A percentile compares a stretch with the other conserved stretches of the same genome.
Conservation (phyloP, 1,140 invertebrate genomes). For the Ruditapes philippinarum region DNA sequence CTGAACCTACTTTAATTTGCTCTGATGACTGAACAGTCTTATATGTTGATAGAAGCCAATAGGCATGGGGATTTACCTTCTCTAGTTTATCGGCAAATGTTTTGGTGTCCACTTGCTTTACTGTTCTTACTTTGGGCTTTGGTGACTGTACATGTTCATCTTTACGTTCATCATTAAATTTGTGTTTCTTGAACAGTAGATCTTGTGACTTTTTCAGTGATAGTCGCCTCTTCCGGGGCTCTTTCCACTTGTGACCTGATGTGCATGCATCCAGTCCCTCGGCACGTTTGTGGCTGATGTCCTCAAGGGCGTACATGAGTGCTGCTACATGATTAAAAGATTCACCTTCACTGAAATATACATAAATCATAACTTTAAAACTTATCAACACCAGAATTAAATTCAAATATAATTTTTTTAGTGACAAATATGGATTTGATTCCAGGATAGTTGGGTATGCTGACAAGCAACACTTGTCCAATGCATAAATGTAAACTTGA, state of each 20-base stretch:
- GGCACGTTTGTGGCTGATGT: conserved; percentile 25
- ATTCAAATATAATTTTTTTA: too few species aligned
- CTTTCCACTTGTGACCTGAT: not conserved
- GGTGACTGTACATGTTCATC: not conserved
- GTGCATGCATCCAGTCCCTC: conserved; percentile 34
- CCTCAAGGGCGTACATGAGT: conserved; percentile 38
- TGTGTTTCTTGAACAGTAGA: not conserved
- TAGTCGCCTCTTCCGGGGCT: conserved; percentile 31
- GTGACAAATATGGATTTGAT: too few species aligned
- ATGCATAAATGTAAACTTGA: too few species aligned
- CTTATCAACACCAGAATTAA: too few species aligned
- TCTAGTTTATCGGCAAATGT: conserved; percentile 9
- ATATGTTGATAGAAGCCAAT: conserved; percentile 5
- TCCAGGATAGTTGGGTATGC: too few species aligned
- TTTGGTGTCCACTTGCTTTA: not conserved
- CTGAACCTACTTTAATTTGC: too few species aligned
- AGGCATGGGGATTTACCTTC: not conserved
- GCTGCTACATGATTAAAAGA: conserved; percentile 44
- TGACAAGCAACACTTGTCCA: too few species aligned
- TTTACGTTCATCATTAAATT: too few species aligned
- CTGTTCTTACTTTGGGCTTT: not conserved
- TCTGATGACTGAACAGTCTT: too few species aligned
- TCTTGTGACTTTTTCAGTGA: conserved; percentile 32
- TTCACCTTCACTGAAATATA: conserved; percentile 44
- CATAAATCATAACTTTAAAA: too few species aligned